Conservation (phyloP, 1,140 invertebrate genomes). For the Augochlora pura region DNA sequence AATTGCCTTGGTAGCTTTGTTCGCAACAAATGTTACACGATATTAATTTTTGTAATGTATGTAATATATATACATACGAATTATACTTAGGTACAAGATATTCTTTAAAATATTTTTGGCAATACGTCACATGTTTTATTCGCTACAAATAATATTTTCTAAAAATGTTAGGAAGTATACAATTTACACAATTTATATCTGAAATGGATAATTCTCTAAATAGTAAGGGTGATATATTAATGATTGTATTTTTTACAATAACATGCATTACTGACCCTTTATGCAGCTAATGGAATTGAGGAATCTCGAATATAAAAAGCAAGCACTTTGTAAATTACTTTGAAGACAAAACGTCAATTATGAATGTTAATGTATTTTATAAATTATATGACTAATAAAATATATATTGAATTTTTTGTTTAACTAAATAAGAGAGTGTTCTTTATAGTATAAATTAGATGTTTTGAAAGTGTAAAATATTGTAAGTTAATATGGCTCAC, state of each 20-base stretch:
- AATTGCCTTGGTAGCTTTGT: constrained; percentile 6
- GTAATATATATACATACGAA: not conserved
- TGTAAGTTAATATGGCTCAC: not conserved
- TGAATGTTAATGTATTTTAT: not conserved
- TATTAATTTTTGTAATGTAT: constrained; percentile 15
- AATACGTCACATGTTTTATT: not conserved
- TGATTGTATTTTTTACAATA: not conserved
- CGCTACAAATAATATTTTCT: constrained; percentile 15
- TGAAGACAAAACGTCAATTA: not conserved
- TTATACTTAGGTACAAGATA: not conserved
- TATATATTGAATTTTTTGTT: too few species aligned
- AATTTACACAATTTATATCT: not conserved
- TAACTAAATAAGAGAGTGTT: not conserved
- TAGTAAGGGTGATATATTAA: constrained; percentile 2
- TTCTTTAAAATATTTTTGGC: constrained; percentile 14
- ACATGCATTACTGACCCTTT: too few species aligned
- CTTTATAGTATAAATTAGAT: not conserved
- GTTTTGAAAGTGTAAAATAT: too few species aligned
- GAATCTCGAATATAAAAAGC: constrained; percentile 6
- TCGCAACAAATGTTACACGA: constrained; percentile 5
- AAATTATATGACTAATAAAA: not conserved
- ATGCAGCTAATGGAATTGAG: constrained; percentile 8
- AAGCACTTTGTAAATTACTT: constrained; percentile 19
- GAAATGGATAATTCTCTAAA: constrained; percentile 6
- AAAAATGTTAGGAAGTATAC: constrained; percentile 1